These are phyloP conservation scores for Agonopterix subpropinquella DNA, from an alignment of 2,888 invertebrate genomes.

Conservation along the genomic window DNA sequence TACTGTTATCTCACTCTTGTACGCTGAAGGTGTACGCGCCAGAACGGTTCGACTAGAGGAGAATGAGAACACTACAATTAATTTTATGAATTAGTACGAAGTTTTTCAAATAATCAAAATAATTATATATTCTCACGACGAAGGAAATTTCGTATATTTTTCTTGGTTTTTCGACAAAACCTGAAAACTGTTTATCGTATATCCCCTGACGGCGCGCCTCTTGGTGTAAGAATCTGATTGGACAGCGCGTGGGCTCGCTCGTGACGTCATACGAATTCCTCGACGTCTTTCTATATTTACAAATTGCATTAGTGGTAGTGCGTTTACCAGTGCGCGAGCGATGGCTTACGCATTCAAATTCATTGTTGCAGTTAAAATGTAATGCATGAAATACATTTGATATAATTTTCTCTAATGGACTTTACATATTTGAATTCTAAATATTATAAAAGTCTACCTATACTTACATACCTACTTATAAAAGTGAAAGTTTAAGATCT, in stretches of 20 bases:
- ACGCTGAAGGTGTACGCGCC: constrained; percentile 14
- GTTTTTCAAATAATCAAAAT: neutral
- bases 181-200: constrained; percentile 20
- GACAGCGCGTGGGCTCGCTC: constrained; percentile 69
- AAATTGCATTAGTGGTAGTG: constrained; percentile 37
- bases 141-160: neutral
- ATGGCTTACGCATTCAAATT: constrained; percentile 1
- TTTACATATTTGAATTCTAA: no score
- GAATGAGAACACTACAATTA: neutral
- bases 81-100: neutral
- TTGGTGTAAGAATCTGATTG: constrained; percentile 70
- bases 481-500: no score
- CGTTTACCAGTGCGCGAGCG: constrained; percentile 18
- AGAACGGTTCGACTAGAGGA: constrained; percentile 20
- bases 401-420: no score
- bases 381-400: neutral
- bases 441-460: no score
- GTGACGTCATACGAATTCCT: constrained; percentile 69
- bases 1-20: constrained; percentile 49
- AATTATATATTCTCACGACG: neutral
- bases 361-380: neutral
- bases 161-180: neutral
- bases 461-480: no score
- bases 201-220: constrained; percentile 76
- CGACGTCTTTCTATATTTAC: constrained; percentile 54